A percentile compares a stretch with the other conserved stretches of the same genome.
phyloP scores from a whole-genome alignment of 2,113 vertebrate species.

The Paratilapia polleni region DNA sequence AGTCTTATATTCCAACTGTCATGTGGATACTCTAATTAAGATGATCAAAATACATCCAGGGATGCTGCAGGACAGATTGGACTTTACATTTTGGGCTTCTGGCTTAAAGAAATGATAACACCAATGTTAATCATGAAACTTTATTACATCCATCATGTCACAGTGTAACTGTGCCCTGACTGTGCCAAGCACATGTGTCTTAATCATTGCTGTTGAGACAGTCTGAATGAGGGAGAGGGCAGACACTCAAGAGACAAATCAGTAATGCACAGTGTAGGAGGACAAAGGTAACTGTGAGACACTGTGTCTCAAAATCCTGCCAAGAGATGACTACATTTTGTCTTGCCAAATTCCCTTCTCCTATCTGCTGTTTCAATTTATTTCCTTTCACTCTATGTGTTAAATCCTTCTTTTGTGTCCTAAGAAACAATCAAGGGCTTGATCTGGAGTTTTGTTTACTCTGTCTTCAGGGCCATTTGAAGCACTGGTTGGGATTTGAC shows the following conservation, averaged over 20 bases:
- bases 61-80: too few relatives aligned
- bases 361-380: background rate
- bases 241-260: background rate
- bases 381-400: background rate
- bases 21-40: too few relatives aligned
- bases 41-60: too few relatives aligned
- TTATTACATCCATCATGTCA: background rate
- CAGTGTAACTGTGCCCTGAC: background rate
- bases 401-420: background rate
- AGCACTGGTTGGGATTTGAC: constrained; percentile 82
- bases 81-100: too few relatives aligned
- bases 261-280: background rate
- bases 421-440: background rate
- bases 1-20: too few relatives aligned
- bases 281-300: background rate
- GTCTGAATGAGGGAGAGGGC: background rate
- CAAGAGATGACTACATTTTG: background rate
- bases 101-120: too few relatives aligned
- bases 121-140: too few relatives aligned
- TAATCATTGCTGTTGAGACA: background rate
- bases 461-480: constrained; percentile 80
- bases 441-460: background rate
- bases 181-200: background rate
- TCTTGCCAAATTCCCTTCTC: background rate
- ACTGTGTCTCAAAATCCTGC: background rate